Evolutionary conservation across 2,797 vertebrate genomes (phyloP).

Genomic region (Onychomys torridus): DNA sequence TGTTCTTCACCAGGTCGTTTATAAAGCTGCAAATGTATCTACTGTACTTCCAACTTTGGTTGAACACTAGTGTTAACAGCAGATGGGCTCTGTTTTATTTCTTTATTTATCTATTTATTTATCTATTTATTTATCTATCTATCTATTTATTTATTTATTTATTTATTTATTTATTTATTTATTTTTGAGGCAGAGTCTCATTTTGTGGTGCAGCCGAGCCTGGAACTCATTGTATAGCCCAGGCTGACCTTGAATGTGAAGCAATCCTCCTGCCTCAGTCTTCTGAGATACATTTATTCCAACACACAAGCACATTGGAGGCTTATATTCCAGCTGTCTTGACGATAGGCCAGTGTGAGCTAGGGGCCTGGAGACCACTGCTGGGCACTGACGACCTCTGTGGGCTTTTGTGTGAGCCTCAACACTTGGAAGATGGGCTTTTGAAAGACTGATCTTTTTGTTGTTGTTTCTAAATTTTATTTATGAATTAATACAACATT

Average conservation of each 20-base stretch:
- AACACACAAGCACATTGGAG: rapidly evolving
- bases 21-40: neutral
- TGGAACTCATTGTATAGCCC: neutral
- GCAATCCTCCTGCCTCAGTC: too few relatives aligned
- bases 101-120: neutral
- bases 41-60: neutral
- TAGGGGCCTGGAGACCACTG: neutral
- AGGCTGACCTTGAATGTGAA: neutral
- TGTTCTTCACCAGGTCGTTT: neutral
- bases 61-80: neutral
- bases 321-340: neutral
- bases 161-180: neutral
- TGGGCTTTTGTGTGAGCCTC: neutral
- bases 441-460: neutral
- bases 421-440: neutral
- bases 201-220: neutral
- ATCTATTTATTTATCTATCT: neutral
- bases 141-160: neutral
- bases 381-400: neutral
- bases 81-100: neutral
- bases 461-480: neutral
- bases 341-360: neutral
- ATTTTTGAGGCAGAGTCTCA: neutral
- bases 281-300: neutral
- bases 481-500: neutral